Evolutionary conservation across 2,888 invertebrate genomes (phyloP).

Genomic region (Seira sanloemensis): DNA sequence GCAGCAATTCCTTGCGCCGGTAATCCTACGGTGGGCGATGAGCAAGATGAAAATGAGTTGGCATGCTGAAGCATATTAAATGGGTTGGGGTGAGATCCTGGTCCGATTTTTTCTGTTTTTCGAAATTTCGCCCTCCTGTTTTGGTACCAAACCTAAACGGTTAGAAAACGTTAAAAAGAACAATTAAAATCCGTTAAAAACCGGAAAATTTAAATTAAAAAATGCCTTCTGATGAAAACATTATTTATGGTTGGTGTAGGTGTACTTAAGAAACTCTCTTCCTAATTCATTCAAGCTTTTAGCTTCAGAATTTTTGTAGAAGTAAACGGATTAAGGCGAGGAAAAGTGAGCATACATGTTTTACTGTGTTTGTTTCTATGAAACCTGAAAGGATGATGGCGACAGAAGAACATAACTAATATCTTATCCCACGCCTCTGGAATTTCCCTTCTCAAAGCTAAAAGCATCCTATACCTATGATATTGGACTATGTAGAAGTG

Average conservation of each 20-base stretch:
- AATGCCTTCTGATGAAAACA: no score
- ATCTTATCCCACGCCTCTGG: no score
- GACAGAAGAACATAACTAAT: no score
- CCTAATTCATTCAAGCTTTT: background rate
- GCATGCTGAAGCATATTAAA: slow-evolving; percentile 13
- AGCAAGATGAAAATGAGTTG: background rate
- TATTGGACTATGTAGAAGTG: no score
- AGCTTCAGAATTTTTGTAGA: background rate
- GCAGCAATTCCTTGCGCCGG: background rate
- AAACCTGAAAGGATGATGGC: no score
- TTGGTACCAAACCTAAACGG: slow-evolving; percentile 49
- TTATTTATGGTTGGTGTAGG: no score
- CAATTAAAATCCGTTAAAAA: no score
- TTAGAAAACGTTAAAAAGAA: background rate
- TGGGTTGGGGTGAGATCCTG: slow-evolving; percentile 15
- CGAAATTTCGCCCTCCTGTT: slow-evolving; percentile 44
- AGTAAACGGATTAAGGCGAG: background rate
- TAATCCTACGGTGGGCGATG: background rate
- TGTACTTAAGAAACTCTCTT: no score
- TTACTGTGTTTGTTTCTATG: no score
- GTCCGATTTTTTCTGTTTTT: slow-evolving; percentile 37
- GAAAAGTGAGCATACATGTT: no score
- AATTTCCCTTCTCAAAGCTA: no score
- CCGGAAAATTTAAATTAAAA: background rate
- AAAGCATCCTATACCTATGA: no score